A percentile compares a stretch with the other conserved stretches of the same genome.
These are phyloP conservation scores for Nibea coibor DNA, from an alignment of 2,113 vertebrate species.

Conservation along the genomic window DNA sequence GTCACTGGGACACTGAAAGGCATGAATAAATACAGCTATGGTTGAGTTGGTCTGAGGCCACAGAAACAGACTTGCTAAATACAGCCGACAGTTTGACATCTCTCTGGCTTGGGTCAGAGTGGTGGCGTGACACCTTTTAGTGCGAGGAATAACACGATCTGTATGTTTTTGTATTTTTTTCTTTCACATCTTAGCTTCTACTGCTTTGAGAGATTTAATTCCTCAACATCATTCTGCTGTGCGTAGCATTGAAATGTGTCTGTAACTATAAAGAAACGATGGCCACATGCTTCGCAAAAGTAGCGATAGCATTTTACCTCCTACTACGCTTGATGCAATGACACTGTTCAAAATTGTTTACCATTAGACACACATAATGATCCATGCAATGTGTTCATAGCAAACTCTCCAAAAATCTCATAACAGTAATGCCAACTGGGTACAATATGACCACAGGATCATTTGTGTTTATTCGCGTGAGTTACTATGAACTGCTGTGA, in stretches of 20 bases:
- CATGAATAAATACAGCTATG: conserved; percentile 61
- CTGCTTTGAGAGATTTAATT: conserved; percentile 22
- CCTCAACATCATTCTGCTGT: conserved; percentile 2
- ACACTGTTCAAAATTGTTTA: no score
- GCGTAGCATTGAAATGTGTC: conserved; percentile 14
- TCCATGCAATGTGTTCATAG: no score
- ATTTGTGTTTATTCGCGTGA: no score
- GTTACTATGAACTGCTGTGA: no score
- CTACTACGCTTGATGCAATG: no score
- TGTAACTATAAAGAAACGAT: not conserved
- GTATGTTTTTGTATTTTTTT: conserved; percentile 12
- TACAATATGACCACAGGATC: no score
- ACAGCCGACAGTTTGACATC: conserved; percentile 59
- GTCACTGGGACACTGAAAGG: conserved; percentile 47
- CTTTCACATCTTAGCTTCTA: conserved; percentile 37
- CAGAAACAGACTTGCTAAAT: conserved; percentile 48
- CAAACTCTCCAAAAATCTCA: no score
- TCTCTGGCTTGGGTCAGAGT: conserved; percentile 28
- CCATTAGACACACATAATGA: no score
- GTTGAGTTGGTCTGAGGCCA: conserved; percentile 54
- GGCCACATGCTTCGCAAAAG: no score
- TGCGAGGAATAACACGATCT: not conserved
- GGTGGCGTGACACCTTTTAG: conserved; percentile 13
- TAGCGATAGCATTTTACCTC: no score
- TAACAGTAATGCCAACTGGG: no score